Base-by-base conservation (phyloP, 2,888 invertebrate species). In the Tuberolachnus salignus region DNA sequence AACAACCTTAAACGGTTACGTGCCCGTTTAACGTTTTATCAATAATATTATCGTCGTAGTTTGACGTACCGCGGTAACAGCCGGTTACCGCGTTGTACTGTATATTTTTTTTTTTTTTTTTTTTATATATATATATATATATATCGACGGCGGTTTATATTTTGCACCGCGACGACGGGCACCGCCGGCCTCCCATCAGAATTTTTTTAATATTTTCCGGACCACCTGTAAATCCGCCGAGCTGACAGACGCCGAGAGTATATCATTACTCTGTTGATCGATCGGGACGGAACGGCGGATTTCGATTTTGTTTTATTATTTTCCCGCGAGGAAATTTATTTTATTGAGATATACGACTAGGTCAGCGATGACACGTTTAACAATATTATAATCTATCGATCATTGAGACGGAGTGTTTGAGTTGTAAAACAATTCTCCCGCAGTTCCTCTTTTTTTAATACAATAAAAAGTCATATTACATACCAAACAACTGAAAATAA, bases 381-480 rank as follows among this genome's bases (percentile, higher is more conserved):
- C 53, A 11, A 42, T 64, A 34, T 42, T 21, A 64, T 42, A 11
- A 42, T 64, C 73, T 8, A 73, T 73, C 63, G 42, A 73, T 63
- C 73, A 73, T 64, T 34, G 34, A 6, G 46, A 46, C 71, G 46
- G 46, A 59, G 59, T 61, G 46, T 72, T 72, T 72, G 71, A 49
- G 44, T 59, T 72, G n/a, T 19, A 49, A 72, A 72, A 72, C 71
- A 59, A 72, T 72, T 72, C 14, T 72, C 59, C 4, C 6, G 34
- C 13, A 9, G 44, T n/a, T 16, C 16, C 51, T 69, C 67, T 34
- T n/a, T n/a, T n/a, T n/a, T n/a, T 69, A 69, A 55, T 70, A 23
- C 55, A 16, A 70, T 70, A 46, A n/a, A n/a, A 26, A 72, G 59
- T 72, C 26, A 44, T 72, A 49, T 19, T 49, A 26, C 1, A 19